phyloP scores from a whole-genome alignment of 2,113 vertebrate species.

The Passer montanus region DNA sequence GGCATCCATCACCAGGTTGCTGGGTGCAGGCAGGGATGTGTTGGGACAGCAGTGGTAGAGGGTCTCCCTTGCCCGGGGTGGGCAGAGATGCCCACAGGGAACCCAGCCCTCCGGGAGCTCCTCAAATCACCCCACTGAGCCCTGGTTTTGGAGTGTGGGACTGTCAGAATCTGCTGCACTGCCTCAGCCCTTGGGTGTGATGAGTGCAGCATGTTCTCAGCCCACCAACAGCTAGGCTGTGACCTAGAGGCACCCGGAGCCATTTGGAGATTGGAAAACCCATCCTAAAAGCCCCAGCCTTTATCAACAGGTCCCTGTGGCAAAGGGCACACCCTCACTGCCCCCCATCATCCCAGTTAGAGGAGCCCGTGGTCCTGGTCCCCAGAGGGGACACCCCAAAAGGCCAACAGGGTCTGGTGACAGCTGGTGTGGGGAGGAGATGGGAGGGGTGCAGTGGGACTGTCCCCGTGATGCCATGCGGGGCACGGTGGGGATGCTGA shows the following conservation, averaged over 20 bases:
- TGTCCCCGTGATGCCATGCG: not conserved
- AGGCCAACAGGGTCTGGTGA: constrained; percentile 8
- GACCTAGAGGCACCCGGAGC: not conserved
- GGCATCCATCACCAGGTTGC: not conserved
- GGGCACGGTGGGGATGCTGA: fast-evolving
- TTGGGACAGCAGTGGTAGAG: not conserved
- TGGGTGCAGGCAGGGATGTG: not conserved
- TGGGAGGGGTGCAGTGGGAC: not conserved
- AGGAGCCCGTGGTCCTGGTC: not conserved
- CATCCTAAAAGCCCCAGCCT: not conserved
- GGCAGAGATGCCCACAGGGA: not conserved
- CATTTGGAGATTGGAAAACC: not conserved
- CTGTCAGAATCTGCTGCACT: not conserved
- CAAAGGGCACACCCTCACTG: not conserved
- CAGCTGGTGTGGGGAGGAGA: not conserved
- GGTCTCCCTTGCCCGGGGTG: not conserved
- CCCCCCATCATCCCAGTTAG: not conserved
- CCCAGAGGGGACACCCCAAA: not conserved
- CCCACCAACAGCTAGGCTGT: not conserved
- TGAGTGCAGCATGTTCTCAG: not conserved
- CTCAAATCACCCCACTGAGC: not conserved
- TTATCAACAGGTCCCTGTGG: not conserved
- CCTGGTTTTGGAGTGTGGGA: not conserved
- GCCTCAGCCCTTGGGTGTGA: not conserved
- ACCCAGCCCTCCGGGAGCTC: fast-evolving